These are phyloP conservation scores for Nasonia vitripennis DNA, from an alignment of 1,140 invertebrate species.

Conservation along the genomic window DNA sequence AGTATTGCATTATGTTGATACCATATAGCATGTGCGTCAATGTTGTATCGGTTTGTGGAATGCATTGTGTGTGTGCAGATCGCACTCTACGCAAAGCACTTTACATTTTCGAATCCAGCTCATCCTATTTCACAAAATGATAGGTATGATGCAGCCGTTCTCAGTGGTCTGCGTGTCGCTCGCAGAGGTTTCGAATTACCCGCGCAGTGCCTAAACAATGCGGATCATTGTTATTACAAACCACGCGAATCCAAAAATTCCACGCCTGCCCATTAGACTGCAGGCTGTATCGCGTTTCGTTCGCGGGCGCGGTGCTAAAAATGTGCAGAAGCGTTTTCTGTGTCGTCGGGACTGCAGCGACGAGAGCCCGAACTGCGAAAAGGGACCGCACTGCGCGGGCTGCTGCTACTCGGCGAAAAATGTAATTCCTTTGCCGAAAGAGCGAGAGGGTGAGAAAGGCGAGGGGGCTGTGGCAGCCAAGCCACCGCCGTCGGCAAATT, in stretches of 20 bases:
- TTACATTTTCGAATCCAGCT: too few relatives aligned
- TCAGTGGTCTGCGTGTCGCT: too few relatives aligned
- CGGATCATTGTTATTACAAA: too few relatives aligned
- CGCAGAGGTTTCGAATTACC: too few relatives aligned
- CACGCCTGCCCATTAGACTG: background rate
- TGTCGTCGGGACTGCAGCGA: background rate
- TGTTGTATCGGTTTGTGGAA: too few relatives aligned
- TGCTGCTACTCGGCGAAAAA: slow-evolving; percentile 30
- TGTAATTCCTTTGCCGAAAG: slow-evolving; percentile 2
- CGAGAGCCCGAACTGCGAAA: background rate
- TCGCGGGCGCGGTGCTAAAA: slow-evolving; percentile 1
- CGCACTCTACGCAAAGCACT: too few relatives aligned
- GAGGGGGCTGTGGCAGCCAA: background rate
- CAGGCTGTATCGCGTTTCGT: background rate
- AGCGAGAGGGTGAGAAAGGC: background rate
- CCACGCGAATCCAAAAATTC: background rate
- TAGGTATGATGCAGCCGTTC: too few relatives aligned
- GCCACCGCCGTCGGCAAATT: slow-evolving; percentile 9
- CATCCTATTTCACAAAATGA: too few relatives aligned
- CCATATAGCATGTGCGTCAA: too few relatives aligned
- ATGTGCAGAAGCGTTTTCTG: slow-evolving; percentile 15
- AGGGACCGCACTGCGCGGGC: background rate
- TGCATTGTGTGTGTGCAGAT: too few relatives aligned
- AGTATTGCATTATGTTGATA: too few relatives aligned
- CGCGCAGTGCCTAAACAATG: too few relatives aligned